phyloP scores from a whole-genome alignment of 2,888 invertebrate genomes.

The Drosophila mercatorum region DNA sequence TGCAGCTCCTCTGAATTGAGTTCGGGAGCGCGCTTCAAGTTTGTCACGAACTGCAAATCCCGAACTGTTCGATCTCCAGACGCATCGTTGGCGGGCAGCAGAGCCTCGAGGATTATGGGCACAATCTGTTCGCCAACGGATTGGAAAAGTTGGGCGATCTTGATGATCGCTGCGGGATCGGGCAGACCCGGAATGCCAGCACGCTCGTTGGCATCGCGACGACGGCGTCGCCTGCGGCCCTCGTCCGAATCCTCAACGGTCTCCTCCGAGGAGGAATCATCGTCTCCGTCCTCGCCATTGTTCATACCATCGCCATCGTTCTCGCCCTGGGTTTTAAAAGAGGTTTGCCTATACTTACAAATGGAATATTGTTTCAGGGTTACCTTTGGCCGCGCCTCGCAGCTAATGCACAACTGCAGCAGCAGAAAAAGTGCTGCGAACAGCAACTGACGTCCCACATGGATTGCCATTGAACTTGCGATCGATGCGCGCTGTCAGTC shows the following conservation, averaged over 20 bases:
- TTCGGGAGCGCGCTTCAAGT: conserved; percentile 45
- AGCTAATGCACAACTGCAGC: conserved; percentile 30
- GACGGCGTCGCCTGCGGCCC: conserved; percentile 33
- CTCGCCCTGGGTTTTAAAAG: conserved; percentile 7
- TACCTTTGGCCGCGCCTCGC: conserved; percentile 55
- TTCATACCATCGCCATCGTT: conserved; percentile 20
- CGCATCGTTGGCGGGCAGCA: conserved; percentile 49
- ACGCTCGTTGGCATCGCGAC: conserved; percentile 43
- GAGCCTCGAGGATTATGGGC: conserved; percentile 77
- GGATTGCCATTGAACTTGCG: conserved; percentile 37
- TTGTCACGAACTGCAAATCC: conserved; percentile 56
- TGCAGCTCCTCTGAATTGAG: conserved; percentile 41
- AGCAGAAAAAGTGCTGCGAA: conserved; percentile 29
- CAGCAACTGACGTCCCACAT: conserved; percentile 28
- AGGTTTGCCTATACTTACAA: not conserved
- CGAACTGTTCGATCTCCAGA: conserved; percentile 57
- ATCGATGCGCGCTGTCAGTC: not conserved
- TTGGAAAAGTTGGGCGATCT: conserved; percentile 80
- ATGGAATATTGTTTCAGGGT: not conserved
- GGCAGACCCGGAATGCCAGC: conserved; percentile 77
- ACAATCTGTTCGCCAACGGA: conserved; percentile 79
- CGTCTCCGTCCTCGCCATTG: conserved; percentile 50
- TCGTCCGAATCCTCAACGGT: conserved; percentile 76
- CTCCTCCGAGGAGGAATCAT: conserved; percentile 79
- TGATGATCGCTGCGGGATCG: conserved; percentile 80